phyloP scores from a whole-genome alignment of 2,888 invertebrate genomes.

The Protonemura montana region DNA sequence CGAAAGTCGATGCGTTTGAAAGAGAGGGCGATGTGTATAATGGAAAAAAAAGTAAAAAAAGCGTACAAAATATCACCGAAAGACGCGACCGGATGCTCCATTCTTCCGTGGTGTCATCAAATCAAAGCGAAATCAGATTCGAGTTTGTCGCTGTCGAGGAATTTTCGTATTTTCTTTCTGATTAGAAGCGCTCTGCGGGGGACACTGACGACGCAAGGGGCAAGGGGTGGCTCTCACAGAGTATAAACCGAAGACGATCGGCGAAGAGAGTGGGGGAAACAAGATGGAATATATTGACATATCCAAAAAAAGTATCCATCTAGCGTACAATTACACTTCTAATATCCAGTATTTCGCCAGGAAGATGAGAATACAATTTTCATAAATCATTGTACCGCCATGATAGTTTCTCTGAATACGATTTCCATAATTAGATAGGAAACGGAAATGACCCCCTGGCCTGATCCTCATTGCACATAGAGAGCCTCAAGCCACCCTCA shows the following conservation, averaged over 20 bases:
- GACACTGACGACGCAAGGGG: background rate
- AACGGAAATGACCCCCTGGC: constrained; percentile 18
- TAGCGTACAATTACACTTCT: background rate
- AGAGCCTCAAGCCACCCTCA: constrained; percentile 21
- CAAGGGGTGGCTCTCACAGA: background rate
- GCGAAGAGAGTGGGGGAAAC: background rate
- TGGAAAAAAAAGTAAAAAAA: constrained; percentile 24
- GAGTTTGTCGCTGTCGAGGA: constrained; percentile 43
- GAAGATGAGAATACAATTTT: background rate
- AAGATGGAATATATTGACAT: background rate
- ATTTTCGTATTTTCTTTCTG: constrained; percentile 44
- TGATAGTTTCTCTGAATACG: background rate
- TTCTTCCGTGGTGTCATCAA: constrained; percentile 43
- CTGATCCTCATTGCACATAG: background rate
- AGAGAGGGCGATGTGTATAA: background rate
- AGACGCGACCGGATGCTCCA: constrained; percentile 31
- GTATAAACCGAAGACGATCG: background rate
- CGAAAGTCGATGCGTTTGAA: background rate
- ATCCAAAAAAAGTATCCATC: background rate
- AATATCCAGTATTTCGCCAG: background rate
- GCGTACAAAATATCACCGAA: constrained; percentile 34
- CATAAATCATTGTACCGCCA: background rate
- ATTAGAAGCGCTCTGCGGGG: constrained; percentile 31
- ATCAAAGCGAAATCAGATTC: constrained; percentile 46
- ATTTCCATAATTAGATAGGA: constrained; percentile 10